Conservation (phyloP, 2,113 vertebrate genomes). For the Notarius lentiginosus region DNA sequence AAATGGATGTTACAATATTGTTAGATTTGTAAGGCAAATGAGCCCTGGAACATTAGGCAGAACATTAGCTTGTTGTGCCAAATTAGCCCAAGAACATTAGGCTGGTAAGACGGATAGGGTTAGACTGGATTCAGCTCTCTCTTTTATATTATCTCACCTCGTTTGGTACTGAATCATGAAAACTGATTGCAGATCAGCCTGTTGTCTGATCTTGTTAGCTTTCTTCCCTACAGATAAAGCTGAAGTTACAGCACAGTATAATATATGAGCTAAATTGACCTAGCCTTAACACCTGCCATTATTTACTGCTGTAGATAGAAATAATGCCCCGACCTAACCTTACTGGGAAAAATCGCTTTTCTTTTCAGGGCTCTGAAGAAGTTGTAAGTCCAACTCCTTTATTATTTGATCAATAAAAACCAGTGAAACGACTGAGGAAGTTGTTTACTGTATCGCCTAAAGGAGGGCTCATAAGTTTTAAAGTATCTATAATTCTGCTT, state of each 20-base stretch:
- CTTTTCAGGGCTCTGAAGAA: slow-evolving; percentile 4
- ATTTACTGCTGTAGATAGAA: background rate
- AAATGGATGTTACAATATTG: background rate
- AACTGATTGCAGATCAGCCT: background rate
- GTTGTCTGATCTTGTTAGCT: background rate
- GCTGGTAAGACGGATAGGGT: background rate
- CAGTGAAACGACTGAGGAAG: background rate
- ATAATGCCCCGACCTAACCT: background rate
- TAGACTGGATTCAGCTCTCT: background rate
- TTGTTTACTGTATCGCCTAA: background rate
- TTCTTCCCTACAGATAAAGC: background rate
- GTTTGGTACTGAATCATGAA: no score
- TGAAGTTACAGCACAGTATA: background rate
- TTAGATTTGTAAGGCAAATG: background rate
- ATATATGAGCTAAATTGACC: slow-evolving; percentile 25
- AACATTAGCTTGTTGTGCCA: slow-evolving; percentile 16
- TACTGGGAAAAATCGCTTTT: background rate
- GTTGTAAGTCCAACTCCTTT: background rate
- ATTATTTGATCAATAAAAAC: slow-evolving; percentile 13
- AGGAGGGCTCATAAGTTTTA: background rate
- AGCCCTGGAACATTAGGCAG: slow-evolving; percentile 3
- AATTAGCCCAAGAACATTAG: slow-evolving; percentile 1
- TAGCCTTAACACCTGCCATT: background rate
- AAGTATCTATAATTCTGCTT: background rate
- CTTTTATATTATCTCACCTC: background rate